Conservation (phyloP, 1,140 invertebrate species). For the Fragariocoptes setiger region DNA sequence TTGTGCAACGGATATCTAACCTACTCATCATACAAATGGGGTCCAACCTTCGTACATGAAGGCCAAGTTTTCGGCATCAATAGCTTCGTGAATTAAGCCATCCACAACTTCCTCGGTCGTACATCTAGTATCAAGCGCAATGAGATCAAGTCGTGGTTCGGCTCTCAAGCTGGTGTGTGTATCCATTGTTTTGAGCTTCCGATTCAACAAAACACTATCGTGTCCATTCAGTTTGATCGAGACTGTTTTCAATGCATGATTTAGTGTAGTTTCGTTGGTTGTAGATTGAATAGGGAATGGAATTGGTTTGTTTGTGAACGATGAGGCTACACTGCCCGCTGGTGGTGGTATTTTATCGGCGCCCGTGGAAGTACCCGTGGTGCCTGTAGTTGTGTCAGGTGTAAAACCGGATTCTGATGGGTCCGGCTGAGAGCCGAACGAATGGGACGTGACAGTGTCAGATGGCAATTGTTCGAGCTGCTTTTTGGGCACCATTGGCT, state of each 20-base stretch:
- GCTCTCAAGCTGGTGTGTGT: constrained; percentile 1
- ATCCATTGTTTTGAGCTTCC: neutral
- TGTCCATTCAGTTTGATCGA: constrained; percentile 3
- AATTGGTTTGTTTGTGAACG: no score
- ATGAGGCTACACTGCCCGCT: no score
- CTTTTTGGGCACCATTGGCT: neutral
- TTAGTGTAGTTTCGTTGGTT: constrained; percentile 1
- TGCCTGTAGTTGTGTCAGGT: no score
- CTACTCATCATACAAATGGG: constrained; percentile 16
- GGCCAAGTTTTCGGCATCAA: constrained; percentile 49
- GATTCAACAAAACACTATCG: neutral
- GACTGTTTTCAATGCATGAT: neutral
- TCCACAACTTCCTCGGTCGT: neutral
- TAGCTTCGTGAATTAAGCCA: constrained; percentile 33
- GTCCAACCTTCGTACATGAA: constrained; percentile 93
- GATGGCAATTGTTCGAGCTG: neutral
- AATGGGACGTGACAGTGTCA: neutral
- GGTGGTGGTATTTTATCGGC: no score
- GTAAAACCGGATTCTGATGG: no score
- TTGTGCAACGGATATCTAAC: no score
- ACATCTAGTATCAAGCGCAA: neutral
- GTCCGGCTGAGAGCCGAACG: no score
- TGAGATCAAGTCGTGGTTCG: constrained; percentile 2
- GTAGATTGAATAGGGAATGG: no score
- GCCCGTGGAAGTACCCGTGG: no score